Percentiles rank a stretch among this genome's conserved stretches.
phyloP scores from a whole-genome alignment of 1,140 invertebrate species.

The Temnothorax nylanderi region DNA sequence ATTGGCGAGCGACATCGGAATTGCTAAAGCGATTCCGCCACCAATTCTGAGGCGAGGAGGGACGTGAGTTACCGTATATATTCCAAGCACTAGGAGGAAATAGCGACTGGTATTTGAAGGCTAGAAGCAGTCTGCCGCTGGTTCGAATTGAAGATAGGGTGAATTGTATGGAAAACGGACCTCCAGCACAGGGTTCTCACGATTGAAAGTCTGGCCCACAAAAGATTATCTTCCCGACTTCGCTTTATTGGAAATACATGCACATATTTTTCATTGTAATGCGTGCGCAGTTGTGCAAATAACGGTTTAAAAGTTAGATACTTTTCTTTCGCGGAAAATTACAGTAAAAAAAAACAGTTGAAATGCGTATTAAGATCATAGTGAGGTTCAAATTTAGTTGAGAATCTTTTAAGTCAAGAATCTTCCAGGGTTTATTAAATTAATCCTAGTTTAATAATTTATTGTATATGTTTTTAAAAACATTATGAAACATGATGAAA shows the following conservation, averaged over 20 bases:
- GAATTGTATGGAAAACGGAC: slow-evolving; percentile 25
- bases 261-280: not conserved
- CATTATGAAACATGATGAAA: not conserved
- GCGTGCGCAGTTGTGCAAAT: not conserved
- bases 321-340: not conserved
- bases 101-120: slow-evolving; percentile 12
- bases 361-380: not conserved
- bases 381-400: not conserved
- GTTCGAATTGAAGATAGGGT: slow-evolving; percentile 7
- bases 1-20: slow-evolving; percentile 37
- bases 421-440: not conserved
- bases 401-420: not conserved
- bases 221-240: slow-evolving; percentile 9
- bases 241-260: not conserved
- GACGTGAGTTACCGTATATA: slow-evolving; percentile 19
- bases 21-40: slow-evolving; percentile 46
- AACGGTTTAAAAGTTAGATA: not conserved
- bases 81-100: slow-evolving; percentile 33
- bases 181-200: not conserved
- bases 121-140: not conserved
- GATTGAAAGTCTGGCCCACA: slow-evolving; percentile 1
- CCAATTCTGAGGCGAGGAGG: slow-evolving; percentile 23
- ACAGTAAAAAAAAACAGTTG: not conserved
- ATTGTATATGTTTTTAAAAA: not conserved
- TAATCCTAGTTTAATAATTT: not conserved